Percentiles rank a stretch among this genome's conserved stretches.
Evolutionary conservation across 2,113 vertebrate genomes (phyloP).

Genomic region (Varanus komodoensis): DNA sequence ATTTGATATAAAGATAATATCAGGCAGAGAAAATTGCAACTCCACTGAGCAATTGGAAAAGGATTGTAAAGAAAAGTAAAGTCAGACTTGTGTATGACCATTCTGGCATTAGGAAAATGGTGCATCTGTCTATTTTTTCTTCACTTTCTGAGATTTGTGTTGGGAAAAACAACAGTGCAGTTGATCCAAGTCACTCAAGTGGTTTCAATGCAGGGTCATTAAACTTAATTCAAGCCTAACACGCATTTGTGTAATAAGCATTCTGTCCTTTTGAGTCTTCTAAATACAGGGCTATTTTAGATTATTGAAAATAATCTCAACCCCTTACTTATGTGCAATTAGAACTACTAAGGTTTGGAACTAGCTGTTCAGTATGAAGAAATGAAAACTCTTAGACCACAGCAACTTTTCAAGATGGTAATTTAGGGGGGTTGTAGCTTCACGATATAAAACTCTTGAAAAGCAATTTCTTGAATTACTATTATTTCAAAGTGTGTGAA

Average conservation of each 20-base stretch:
- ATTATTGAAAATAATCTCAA: constrained; percentile 1
- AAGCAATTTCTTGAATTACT: background rate
- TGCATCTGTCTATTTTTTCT: background rate
- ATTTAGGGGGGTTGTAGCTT: constrained; percentile 15
- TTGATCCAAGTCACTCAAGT: background rate
- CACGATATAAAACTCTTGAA: constrained; percentile 14
- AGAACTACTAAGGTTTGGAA: constrained; percentile 12
- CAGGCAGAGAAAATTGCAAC: background rate
- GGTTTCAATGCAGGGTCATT: constrained; percentile 7
- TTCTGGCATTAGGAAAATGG: background rate
- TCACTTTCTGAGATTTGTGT: background rate
- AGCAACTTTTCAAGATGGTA: background rate
- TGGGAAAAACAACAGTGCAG: background rate
- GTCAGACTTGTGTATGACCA: background rate
- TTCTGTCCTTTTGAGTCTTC: background rate
- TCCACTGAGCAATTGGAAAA: background rate
- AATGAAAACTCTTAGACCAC: constrained; percentile 19
- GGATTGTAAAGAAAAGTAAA: background rate
- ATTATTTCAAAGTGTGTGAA: constrained; percentile 22
- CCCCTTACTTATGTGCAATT: constrained; percentile 18
- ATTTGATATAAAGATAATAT: background rate
- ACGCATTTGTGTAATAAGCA: background rate
- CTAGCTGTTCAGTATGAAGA: background rate
- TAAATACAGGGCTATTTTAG: constrained; percentile 17
- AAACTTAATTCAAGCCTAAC: constrained; percentile 12